Conservation (phyloP, 2,113 vertebrate species). For the Eulacestoma nigropectus region DNA sequence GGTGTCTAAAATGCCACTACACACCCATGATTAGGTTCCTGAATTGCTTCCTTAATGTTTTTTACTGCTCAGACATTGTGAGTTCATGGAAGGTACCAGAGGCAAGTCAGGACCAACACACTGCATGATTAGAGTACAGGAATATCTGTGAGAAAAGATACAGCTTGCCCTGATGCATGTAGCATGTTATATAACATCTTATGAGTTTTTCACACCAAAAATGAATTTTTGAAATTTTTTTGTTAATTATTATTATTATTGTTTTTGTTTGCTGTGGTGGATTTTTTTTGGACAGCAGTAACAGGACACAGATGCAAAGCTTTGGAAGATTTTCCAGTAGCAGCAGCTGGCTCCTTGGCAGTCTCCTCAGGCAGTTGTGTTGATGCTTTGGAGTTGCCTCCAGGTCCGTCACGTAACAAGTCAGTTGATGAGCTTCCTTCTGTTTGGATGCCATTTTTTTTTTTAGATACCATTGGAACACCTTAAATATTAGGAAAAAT, state of each 20-base stretch:
- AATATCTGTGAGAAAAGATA: background rate
- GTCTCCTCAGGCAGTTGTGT: conserved; percentile 44
- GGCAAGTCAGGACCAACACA: background rate
- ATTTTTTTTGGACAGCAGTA: background rate
- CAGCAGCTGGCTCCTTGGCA: conserved; percentile 60
- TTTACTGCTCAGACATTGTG: background rate
- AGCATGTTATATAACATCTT: background rate
- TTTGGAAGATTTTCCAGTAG: conserved; percentile 43
- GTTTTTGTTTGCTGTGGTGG: background rate
- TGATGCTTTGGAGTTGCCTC: conserved; percentile 35
- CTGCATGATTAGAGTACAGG: background rate
- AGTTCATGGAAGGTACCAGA: background rate
- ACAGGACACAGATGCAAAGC: conserved; percentile 36
- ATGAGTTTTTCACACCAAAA: background rate
- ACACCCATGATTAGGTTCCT: background rate
- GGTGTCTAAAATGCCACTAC: background rate
- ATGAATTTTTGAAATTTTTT: background rate
- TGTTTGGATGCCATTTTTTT: background rate
- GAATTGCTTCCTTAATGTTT: background rate
- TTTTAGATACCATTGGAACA: background rate
- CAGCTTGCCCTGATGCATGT: background rate
- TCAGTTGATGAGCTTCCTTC: background rate
- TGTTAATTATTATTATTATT: background rate
- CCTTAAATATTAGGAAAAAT: background rate
- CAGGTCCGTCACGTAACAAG: background rate